Conservation (phyloP, 2,888 invertebrate genomes). For the Ormyrus thymus region DNA sequence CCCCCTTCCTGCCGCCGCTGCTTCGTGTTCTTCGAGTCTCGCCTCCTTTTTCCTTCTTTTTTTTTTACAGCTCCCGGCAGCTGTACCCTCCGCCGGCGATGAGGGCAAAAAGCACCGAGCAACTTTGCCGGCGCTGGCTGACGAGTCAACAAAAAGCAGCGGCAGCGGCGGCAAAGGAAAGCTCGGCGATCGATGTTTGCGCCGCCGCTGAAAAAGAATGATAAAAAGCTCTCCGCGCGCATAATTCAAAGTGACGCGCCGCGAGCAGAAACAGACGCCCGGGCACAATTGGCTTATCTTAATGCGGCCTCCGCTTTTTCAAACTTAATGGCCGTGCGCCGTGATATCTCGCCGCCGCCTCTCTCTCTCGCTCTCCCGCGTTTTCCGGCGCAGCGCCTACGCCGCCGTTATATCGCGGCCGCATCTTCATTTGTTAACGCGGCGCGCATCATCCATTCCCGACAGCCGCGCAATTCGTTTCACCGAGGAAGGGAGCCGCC, state of each 20-base stretch:
- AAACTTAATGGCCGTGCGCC: conserved; percentile 5
- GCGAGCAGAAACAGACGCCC: background rate
- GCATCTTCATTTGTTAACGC: conserved; percentile 32
- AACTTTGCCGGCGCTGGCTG: no score
- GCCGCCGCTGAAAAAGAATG: background rate
- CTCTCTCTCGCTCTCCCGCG: background rate
- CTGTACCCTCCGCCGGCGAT: no score
- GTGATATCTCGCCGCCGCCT: background rate
- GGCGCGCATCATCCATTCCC: background rate
- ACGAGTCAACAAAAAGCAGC: no score
- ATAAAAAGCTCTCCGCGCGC: background rate
- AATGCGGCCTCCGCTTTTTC: conserved; percentile 26
- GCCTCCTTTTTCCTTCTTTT: no score
- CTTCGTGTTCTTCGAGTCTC: no score
- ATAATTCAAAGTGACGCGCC: conserved; percentile 9
- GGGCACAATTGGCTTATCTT: conserved; percentile 32
- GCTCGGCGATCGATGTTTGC: no score
- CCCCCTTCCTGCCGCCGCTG: no score
- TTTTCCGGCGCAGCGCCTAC: background rate
- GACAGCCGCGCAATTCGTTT: background rate
- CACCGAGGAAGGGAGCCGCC: background rate
- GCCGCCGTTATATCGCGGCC: conserved; percentile 4
- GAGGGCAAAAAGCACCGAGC: no score
- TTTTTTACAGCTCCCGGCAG: no score
- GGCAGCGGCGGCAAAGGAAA: no score